Evolutionary conservation across 2,797 vertebrate species (phyloP), one percentile per base, ranked within the genome.

Genomic region (Heliangelus exortis): DNA sequence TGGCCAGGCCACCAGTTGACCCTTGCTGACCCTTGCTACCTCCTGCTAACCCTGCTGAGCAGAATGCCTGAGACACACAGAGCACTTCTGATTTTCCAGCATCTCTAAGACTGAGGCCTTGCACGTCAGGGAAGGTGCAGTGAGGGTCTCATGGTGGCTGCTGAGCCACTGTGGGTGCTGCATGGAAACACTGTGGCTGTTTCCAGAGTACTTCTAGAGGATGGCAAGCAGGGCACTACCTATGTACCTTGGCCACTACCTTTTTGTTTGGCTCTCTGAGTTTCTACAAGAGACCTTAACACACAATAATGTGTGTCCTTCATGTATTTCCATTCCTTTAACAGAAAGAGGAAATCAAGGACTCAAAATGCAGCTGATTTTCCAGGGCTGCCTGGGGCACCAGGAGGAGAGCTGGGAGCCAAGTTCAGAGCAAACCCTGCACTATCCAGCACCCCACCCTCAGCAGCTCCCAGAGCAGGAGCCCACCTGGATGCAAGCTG

Each of bases 21-120:
- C 74, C 58, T 50, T 50, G 41, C 51, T 75, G 71, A 34, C 34
- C 74, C 58, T 50, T 50, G 41, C 51, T 77, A n/a, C 29, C 28
- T 51, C 36, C 41, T 2, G 2, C 36, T 82, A 33, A 43, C 21
- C 31, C 10, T 1, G 1, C 5, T 2, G 0, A 17, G 33, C 31
- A 71, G 29, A 31, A 69, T 33, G 33, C n/a, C 31, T 26, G 36
- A 86, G 68, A 34, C 2, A 2, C 41, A 29, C 2, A 14, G 41
- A 29, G 12, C 1, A 2, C 43, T 87, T 62, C 36, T 53, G 23
- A 48, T 36, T 53, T 61, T 48, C 7, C 51, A 14, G 33, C 14
- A 61, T 89, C n/a, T 61, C 73, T 73, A 65, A 12, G 23, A 68
- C 22, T 39, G 47, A 76, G 18, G 34, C 22, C 10, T 41, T 78